A percentile compares a stretch with the other conserved stretches of the same genome.
Evolutionary conservation across 2,888 invertebrate genomes (phyloP).

Genomic region (Brassicogethes aeneus): DNA sequence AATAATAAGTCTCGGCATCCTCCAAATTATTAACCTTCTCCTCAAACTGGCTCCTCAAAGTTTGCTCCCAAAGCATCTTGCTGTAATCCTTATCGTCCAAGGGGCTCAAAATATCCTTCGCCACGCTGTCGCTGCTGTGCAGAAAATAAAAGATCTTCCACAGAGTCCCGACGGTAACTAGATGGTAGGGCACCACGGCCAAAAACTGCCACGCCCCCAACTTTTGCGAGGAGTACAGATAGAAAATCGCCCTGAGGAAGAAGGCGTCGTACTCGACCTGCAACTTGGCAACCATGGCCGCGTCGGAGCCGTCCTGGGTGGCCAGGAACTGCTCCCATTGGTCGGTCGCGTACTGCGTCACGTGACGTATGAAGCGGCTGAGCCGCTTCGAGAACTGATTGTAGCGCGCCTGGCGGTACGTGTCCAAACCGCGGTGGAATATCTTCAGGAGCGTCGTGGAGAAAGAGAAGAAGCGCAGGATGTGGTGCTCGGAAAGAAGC

Average conservation of each 20-base stretch:
- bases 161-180: slow-evolving; percentile 48
- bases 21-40: slow-evolving; percentile 54
- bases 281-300: slow-evolving; percentile 47
- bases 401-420: slow-evolving; percentile 56
- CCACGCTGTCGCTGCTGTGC: slow-evolving; percentile 46
- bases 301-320: slow-evolving; percentile 38
- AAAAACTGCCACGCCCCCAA: slow-evolving; percentile 77
- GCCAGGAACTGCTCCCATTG: slow-evolving; percentile 51
- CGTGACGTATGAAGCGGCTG: slow-evolving; percentile 58
- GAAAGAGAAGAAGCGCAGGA: slow-evolving; percentile 61
- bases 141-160: slow-evolving; percentile 59
- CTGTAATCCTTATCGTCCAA: slow-evolving; percentile 39
- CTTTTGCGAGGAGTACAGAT: slow-evolving; percentile 61
- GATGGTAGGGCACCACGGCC: slow-evolving; percentile 61
- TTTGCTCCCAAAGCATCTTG: slow-evolving; percentile 40
- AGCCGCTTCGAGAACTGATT: slow-evolving; percentile 62
- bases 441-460: slow-evolving; percentile 55
- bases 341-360: slow-evolving; percentile 65
- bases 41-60: slow-evolving; percentile 50
- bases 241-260: slow-evolving; percentile 57
- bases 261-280: slow-evolving; percentile 68
- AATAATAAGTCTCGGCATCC: slow-evolving; percentile 66
- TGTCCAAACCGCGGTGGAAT: slow-evolving; percentile 55
- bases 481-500: slow-evolving; percentile 50
- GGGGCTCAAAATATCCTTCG: slow-evolving; percentile 30